These are phyloP conservation scores for Gadus chalcogrammus DNA, from an alignment of 2,113 vertebrate genomes.

Conservation along the genomic window DNA sequence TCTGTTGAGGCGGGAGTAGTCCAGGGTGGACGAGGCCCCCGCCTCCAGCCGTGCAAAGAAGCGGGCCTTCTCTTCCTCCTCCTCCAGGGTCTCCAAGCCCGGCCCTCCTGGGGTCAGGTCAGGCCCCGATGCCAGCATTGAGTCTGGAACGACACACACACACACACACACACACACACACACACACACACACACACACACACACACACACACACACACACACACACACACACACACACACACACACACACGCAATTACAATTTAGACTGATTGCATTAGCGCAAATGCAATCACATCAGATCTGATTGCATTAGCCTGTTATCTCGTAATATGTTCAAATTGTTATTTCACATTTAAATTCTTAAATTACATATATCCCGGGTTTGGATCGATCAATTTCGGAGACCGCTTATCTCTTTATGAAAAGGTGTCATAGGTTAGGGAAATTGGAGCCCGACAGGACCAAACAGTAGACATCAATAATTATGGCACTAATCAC, in stretches of 20 bases:
- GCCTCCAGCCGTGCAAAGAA: conserved; percentile 84
- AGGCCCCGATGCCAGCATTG: conserved; percentile 62
- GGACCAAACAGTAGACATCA: too few relatives aligned
- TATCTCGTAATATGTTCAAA: too few relatives aligned
- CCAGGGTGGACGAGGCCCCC: conserved; percentile 77
- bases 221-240: neutral
- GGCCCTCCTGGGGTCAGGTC: conserved; percentile 40
- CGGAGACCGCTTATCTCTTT: too few relatives aligned
- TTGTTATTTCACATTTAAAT: too few relatives aligned
- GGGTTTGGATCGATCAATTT: too few relatives aligned
- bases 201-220: neutral
- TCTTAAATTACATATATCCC: too few relatives aligned
- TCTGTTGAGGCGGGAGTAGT: conserved; percentile 83
- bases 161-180: neutral
- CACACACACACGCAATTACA: neutral
- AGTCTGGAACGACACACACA: conserved; percentile 60
- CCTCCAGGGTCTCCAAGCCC: conserved; percentile 85
- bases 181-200: neutral
- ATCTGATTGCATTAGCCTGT: too few relatives aligned
- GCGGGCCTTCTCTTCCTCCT: conserved; percentile 84
- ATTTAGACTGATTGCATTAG: too few relatives aligned
- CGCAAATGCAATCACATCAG: too few relatives aligned
- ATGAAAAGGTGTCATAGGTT: too few relatives aligned
- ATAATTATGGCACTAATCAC: too few relatives aligned
- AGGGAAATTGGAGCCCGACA: too few relatives aligned